These are phyloP conservation scores for Xylocampa areola DNA, from an alignment of 2,888 invertebrate genomes.

Conservation along the genomic window DNA sequence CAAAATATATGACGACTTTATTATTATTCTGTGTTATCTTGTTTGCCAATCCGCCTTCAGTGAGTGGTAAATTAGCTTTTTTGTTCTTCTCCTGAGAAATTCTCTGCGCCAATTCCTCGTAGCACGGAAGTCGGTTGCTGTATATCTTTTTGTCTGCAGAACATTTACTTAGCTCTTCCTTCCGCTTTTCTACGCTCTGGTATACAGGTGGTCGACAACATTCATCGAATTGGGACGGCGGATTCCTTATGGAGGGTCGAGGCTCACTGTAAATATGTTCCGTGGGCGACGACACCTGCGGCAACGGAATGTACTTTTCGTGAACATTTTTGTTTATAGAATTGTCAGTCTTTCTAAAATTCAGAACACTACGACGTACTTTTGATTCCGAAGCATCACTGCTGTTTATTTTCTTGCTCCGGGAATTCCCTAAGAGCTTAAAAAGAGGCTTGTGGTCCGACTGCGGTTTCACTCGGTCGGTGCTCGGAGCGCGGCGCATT, in stretches of 20 bases:
- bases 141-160: conserved; percentile 79
- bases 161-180: conserved; percentile 70
- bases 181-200: conserved; percentile 84
- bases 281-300: conserved; percentile 74
- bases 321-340: conserved; percentile 79
- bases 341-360: conserved; percentile 81
- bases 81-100: conserved; percentile 86
- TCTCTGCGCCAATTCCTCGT: conserved; percentile 83
- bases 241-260: conserved; percentile 72
- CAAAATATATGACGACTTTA: conserved; percentile 93
- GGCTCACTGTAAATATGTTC: conserved; percentile 86
- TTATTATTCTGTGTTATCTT: conserved; percentile 89
- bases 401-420: conserved; percentile 78
- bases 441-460: conserved; percentile 83
- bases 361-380: conserved; percentile 80
- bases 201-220: conserved; percentile 85
- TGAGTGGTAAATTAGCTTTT: conserved; percentile 75
- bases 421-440: conserved; percentile 83
- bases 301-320: conserved; percentile 85
- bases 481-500: conserved; percentile 86
- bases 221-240: conserved; percentile 77
- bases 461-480: conserved; percentile 82
- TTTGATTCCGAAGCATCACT: conserved; percentile 80
- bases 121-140: conserved; percentile 84
- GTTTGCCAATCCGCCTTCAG: conserved; percentile 78